Evolutionary conservation across 2,113 vertebrate species (phyloP), one percentile per base, ranked within the genome.

Genomic region (Tragelaphus buxtoni): DNA sequence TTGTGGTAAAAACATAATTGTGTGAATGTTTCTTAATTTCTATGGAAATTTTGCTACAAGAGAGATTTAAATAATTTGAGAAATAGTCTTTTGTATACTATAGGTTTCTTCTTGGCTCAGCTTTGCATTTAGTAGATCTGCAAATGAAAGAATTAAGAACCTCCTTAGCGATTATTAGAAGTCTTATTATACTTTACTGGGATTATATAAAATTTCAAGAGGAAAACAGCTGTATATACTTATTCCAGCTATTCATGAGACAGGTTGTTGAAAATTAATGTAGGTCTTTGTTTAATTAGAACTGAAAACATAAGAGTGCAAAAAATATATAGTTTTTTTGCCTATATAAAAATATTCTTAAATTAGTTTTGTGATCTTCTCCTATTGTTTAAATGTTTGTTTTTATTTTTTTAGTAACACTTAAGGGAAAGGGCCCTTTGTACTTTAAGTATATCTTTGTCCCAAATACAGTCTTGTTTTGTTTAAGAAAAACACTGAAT

Each of bases 1-100:
- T 91, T 95, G 63, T 91, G 60, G 91, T 86, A 61, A 95, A 96
- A 94, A 92, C 16, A 16, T 65, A 94, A 92, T 56, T 93, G 51
- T 93, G 85, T 95, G 92, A 85, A 24, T 90, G 24, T 93, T 88
- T 96, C 35, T 97, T 35, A 93, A 9, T 90, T 97, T 96, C 30
- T 85, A 58, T 49, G 74, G 35, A 91, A 63, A 87, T 94, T 89
- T 89, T 95, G 30, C 80, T 92, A 81, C 45, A 76, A 84, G 91
- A 92, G 30, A 91, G 9, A 86, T 72, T 72, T 88, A 55, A 90
- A 22, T 94, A 88, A 93, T 95, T 81, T 88, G 76, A 85, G 35
- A 87, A 61, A 79, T n/a, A 83, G 39, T 90, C 81, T 94, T 85
- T 55, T 63, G 58, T 24, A 42, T 5, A 42, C 42, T 42, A 42